Conservation (phyloP, 1,140 invertebrate species). For the Bombus affinis region DNA sequence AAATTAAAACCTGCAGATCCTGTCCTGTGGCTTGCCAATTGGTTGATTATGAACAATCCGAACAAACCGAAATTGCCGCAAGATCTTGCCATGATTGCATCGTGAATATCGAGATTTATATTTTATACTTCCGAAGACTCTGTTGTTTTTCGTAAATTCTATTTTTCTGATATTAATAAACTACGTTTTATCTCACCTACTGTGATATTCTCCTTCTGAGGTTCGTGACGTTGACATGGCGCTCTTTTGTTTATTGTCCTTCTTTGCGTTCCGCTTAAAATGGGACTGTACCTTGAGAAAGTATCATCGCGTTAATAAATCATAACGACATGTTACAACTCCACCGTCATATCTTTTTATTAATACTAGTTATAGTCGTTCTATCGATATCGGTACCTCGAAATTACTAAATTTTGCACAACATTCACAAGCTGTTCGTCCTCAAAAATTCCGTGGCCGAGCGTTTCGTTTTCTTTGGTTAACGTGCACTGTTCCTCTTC, state of each 20-base stretch:
- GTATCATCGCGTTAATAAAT: neutral
- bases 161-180: neutral
- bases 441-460: conserved; percentile 1
- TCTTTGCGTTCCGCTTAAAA: conserved; percentile 40
- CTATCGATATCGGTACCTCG: conserved; percentile 62
- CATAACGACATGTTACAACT: neutral
- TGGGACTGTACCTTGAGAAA: conserved; percentile 61
- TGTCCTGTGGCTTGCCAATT: conserved; percentile 90
- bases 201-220: conserved; percentile 30
- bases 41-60: conserved; percentile 89
- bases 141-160: neutral
- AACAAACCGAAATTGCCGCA: conserved; percentile 85
- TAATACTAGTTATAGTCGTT: neutral
- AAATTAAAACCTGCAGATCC: conserved; percentile 89
- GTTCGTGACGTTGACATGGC: conserved; percentile 42
- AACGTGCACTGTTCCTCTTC: neutral
- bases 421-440: conserved; percentile 54
- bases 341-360: neutral
- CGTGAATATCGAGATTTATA: conserved; percentile 4
- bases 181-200: conserved; percentile 52
- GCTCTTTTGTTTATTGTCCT: conserved; percentile 39
- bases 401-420: conserved; percentile 70
- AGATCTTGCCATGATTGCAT: conserved; percentile 70
- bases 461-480: neutral
- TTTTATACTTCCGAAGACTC: neutral